phyloP scores from a whole-genome alignment of 1,140 invertebrate species.

The Cyclina sinensis region DNA sequence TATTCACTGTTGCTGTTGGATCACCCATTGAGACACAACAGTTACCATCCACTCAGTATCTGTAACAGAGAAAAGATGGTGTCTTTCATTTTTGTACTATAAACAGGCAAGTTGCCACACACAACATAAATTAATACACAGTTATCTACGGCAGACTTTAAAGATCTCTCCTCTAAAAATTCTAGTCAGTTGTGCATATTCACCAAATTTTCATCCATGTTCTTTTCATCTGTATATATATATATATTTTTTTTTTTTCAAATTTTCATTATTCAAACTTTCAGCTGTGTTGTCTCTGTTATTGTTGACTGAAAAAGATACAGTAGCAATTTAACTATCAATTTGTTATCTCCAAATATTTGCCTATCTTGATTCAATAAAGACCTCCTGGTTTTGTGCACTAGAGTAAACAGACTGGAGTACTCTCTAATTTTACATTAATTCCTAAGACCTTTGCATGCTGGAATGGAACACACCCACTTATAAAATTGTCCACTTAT shows the following conservation, averaged over 20 bases:
- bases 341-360: not conserved
- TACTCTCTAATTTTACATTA: slow-evolving; percentile 1
- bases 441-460: not conserved
- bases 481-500: not conserved
- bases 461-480: not conserved
- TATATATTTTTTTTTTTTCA: too few species aligned
- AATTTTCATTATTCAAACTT: not conserved
- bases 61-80: not conserved
- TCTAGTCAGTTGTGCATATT: too few species aligned
- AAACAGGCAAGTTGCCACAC: too few species aligned
- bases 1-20: slow-evolving; percentile 5
- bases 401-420: not conserved
- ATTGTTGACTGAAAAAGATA: not conserved
- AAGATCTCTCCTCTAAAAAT: too few species aligned
- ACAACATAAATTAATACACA: too few species aligned
- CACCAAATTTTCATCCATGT: too few species aligned
- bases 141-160: too few species aligned
- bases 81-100: too few species aligned
- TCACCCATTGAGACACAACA: not conserved
- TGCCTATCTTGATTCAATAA: slow-evolving; percentile 3
- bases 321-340: not conserved
- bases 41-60: not conserved
- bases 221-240: too few species aligned
- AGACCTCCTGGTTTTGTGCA: slow-evolving; percentile 18
- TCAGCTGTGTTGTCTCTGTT: not conserved